Evolutionary conservation across 2,113 vertebrate species (phyloP), one percentile per base, ranked within the genome.

Genomic region (Taurulus bubalis): DNA sequence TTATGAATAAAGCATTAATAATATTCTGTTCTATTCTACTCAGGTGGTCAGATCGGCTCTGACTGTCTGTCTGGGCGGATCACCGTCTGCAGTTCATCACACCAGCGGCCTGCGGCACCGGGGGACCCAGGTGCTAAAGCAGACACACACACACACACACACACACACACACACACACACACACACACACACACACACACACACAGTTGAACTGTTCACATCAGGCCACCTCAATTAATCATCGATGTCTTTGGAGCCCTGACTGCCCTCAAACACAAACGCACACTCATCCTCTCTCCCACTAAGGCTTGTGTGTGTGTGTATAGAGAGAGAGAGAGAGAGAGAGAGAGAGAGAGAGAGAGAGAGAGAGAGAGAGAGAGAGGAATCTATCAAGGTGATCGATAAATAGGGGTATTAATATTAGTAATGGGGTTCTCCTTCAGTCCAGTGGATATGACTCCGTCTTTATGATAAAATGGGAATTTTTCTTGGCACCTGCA

Each of bases 381-480:
- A 76, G 64, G n/a, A 55, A 90, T 92, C 87, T 81, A 87, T 90
- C 87, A 90, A 87, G 77, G 75, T 81, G 90, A 93, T 92, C 87
- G 75, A 92, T 91, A 89, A 90, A 90, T 53, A 68, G 77, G 84
- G 32, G 45, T 82, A 89, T 91, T 91, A 85, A 88, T 90, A 93
- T 90, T 85, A 85, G 89, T 89, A 85, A 91, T 89, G 86, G 79
- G 76, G 49, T 77, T 83, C 75, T 86, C 77, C 84, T 89, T 62
- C 89, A 88, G 77, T 82, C 80, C 85, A 89, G 36, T 90, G 89
- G 87, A 83, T 87, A 77, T 71, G 90, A 91, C 88, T 87, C 79
- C 14, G 67, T 85, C 90, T 88, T 89, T 87, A 78, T 45, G 55
- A 73, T 80, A 82, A 87, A 86, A 91, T 80, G 76, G 82, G 60